Percentiles rank a stretch among this genome's conserved stretches.
Conservation (phyloP, 1,140 invertebrate genomes). For the Lerema accius region DNA sequence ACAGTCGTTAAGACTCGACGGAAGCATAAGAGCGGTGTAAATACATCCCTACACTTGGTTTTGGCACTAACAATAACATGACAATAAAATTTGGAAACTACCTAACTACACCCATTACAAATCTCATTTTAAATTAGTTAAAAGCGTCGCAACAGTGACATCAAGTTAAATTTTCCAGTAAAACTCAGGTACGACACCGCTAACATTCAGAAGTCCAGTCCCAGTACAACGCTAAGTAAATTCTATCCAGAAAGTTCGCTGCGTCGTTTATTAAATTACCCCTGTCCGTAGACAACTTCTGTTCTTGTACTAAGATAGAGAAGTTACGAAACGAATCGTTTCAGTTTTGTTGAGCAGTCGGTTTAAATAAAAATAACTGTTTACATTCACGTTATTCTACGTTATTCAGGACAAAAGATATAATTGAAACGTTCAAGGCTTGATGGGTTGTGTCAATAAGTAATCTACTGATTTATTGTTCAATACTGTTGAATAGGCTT, state of each 20-base stretch:
- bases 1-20: too few relatives aligned
- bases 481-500: too few relatives aligned
- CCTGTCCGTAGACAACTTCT: conserved; percentile 17
- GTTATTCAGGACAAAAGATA: too few relatives aligned
- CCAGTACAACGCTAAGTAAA: conserved; percentile 19
- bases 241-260: conserved; percentile 25
- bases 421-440: too few relatives aligned
- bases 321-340: neutral
- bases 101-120: too few relatives aligned
- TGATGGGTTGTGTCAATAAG: too few relatives aligned
- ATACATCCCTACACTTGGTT: too few relatives aligned
- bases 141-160: neutral
- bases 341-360: neutral
- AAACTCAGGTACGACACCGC: neutral
- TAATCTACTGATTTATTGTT: too few relatives aligned
- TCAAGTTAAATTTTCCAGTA: neutral
- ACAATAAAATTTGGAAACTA: too few relatives aligned
- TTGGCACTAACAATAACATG: too few relatives aligned
- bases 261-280: conserved; percentile 29
- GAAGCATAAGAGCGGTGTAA: too few relatives aligned
- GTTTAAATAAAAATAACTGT: neutral
- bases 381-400: too few relatives aligned
- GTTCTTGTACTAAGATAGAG: conserved; percentile 11
- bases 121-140: neutral
- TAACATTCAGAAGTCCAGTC: conserved; percentile 4